Evolutionary conservation across 2,888 invertebrate species (phyloP).

Genomic region (Drosophila mimetica): DNA sequence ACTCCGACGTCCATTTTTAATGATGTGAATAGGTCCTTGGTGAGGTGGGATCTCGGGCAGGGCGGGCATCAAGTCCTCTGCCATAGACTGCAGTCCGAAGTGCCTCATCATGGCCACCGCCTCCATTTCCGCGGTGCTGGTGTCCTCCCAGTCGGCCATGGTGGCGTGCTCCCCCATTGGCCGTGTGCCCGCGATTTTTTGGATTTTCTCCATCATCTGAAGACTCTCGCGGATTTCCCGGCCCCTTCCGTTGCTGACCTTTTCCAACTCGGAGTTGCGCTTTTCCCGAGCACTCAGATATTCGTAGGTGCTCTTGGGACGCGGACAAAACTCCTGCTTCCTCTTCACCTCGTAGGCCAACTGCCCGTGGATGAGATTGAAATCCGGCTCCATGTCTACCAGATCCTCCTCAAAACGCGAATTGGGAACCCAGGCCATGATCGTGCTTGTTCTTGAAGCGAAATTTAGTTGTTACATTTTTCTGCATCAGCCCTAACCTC

Average conservation of each 20-base stretch:
- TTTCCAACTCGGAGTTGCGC: conserved; percentile 34
- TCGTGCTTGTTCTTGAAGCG: conserved; percentile 16
- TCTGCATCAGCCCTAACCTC: conserved; percentile 15
- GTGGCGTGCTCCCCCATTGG: conserved; percentile 77
- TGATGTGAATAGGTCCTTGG: conserved; percentile 44
- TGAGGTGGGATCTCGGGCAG: background rate
- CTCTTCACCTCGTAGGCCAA: conserved; percentile 55
- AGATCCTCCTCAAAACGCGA: conserved; percentile 81
- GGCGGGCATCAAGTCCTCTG: background rate
- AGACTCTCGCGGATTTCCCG: conserved; percentile 51
- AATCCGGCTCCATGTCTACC: conserved; percentile 73
- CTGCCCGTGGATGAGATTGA: conserved; percentile 75
- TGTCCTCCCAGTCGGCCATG: conserved; percentile 74
- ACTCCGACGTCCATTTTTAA: conserved; percentile 61
- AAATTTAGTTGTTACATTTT: conserved; percentile 12
- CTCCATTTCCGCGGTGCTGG: conserved; percentile 72
- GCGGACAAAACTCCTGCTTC: conserved; percentile 26
- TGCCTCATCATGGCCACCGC: conserved; percentile 80
- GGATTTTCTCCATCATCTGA: conserved; percentile 74
- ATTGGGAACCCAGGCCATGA: conserved; percentile 77
- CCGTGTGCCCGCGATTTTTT: conserved; percentile 73
- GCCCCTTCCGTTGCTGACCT: conserved; percentile 25
- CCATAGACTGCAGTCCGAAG: conserved; percentile 67
- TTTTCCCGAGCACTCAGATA: conserved; percentile 36
- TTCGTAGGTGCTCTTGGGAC: conserved; percentile 50